These are phyloP conservation scores for Dendrophyllia cribrosa DNA, from an alignment of 64 coral and sea anemone genomes.

Conservation along the genomic window DNA sequence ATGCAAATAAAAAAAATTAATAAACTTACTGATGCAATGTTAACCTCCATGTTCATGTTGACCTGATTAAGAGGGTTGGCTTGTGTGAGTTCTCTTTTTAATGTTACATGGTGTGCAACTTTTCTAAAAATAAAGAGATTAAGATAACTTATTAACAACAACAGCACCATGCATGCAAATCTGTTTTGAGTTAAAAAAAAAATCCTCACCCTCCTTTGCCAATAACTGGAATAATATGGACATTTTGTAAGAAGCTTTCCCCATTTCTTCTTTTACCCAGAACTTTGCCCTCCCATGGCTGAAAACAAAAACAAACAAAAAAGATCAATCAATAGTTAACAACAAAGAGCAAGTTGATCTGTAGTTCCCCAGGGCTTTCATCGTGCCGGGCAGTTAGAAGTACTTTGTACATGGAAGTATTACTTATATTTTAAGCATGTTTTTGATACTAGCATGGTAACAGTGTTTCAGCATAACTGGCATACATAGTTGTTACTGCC, in stretches of 20 bases:
- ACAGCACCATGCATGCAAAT: background rate
- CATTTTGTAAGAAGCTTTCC: constrained; percentile 87
- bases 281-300: constrained; percentile 92
- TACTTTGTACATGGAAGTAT: too few relatives aligned
- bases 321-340: background rate
- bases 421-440: too few relatives aligned
- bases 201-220: constrained; percentile 92
- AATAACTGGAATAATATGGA: constrained; percentile 94
- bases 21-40: constrained; percentile 87
- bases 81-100: constrained; percentile 88
- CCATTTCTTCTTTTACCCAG: constrained; percentile 91
- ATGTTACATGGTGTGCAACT: constrained; percentile 93
- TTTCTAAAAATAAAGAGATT: constrained; percentile 70
- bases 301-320: constrained; percentile 11
- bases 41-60: constrained; percentile 96
- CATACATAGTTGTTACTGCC: too few relatives aligned
- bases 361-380: too few relatives aligned
- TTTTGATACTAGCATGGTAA: too few relatives aligned
- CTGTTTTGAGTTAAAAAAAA: background rate
- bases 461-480: too few relatives aligned
- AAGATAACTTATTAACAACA: background rate
- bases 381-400: too few relatives aligned
- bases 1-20: too few relatives aligned
- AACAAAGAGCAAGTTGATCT: background rate
- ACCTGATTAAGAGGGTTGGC: constrained; percentile 92